These are phyloP conservation scores for Alviniconcha strummeri DNA, from an alignment of 2,888 invertebrate genomes.

Conservation along the genomic window DNA sequence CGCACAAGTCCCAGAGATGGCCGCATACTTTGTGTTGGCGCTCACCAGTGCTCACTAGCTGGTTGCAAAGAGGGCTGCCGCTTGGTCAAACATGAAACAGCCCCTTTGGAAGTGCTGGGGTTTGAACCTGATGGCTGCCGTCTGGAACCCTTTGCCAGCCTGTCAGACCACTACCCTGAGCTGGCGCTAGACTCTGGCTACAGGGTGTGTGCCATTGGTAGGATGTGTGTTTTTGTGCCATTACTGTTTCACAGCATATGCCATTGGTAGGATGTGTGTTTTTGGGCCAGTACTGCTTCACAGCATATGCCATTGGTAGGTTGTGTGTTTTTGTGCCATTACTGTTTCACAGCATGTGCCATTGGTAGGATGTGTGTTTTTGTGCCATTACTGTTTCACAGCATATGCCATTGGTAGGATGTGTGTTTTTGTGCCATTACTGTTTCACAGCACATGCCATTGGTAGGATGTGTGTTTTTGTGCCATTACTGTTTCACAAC, in stretches of 20 bases:
- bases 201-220: constrained; percentile 31
- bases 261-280: constrained; percentile 6
- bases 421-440: too few relatives aligned
- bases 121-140: constrained; percentile 12
- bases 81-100: neutral
- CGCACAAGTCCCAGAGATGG: constrained; percentile 28
- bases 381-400: too few relatives aligned
- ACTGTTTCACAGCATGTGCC: constrained; percentile 27
- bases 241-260: constrained; percentile 12
- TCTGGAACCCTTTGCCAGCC: neutral
- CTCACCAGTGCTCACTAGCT: neutral
- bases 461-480: neutral
- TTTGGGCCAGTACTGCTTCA: neutral
- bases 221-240: neutral
- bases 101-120: constrained; percentile 7
- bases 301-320: constrained; percentile 25
- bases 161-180: constrained; percentile 10
- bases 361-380: constrained; percentile 6
- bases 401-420: constrained; percentile 25
- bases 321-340: neutral
- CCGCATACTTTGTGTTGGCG: constrained; percentile 22
- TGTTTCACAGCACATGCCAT: constrained; percentile 24
- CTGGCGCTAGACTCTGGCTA: constrained; percentile 21
- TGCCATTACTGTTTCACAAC: constrained; percentile 25
- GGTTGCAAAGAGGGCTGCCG: neutral